Evolutionary conservation across 2,113 vertebrate species (phyloP).

Genomic region (Cavia aperea): DNA sequence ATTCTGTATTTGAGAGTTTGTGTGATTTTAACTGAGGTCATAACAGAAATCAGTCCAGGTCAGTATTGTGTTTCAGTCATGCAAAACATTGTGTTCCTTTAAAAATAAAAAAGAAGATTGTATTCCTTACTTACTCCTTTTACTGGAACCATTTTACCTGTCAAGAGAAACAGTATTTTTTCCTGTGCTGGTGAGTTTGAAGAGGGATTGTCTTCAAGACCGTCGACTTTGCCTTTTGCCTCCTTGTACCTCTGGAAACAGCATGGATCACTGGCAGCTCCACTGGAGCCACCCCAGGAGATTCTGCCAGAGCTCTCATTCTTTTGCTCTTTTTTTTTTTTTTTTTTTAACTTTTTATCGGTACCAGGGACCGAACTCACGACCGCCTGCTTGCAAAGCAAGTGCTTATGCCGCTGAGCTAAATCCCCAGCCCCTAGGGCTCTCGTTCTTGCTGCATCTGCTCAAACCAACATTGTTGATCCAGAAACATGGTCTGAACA

Average conservation of each 20-base stretch:
- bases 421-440: too few relatives aligned
- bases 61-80: slow-evolving; percentile 11
- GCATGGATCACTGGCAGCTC: too few relatives aligned
- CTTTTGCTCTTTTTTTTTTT: too few relatives aligned
- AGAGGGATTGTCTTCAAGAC: not conserved
- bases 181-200: not conserved
- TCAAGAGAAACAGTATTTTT: not conserved
- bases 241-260: not conserved
- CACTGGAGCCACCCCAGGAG: too few relatives aligned
- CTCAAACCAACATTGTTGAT: not conserved
- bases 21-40: slow-evolving; percentile 60
- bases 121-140: not conserved
- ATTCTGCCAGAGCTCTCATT: not conserved
- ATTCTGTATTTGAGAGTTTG: slow-evolving; percentile 62
- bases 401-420: too few relatives aligned
- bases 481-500: not conserved
- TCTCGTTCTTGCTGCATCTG: not conserved
- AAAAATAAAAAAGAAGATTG: not conserved
- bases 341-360: too few relatives aligned
- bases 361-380: too few relatives aligned
- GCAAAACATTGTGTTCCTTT: not conserved
- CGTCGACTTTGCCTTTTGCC: not conserved
- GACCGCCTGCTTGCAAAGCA: too few relatives aligned
- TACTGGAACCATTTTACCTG: not conserved
- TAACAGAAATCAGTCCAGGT: slow-evolving; percentile 56